Conservation (phyloP, 2,888 invertebrate species). For the Synergus umbraculus region DNA sequence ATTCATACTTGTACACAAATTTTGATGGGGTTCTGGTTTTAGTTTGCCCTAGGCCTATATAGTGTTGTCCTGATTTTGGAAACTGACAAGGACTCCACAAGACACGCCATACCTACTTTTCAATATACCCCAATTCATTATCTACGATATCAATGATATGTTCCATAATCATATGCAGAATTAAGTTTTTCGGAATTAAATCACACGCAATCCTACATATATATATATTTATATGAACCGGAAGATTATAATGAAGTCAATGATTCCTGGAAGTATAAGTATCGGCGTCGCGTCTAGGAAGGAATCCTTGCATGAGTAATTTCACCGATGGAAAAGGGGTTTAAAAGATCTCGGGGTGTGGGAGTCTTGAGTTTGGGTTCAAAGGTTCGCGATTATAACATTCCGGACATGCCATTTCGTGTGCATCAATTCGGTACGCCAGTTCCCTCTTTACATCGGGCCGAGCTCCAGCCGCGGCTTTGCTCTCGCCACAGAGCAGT, state of each 20-base stretch:
- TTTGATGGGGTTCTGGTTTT: no score
- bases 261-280: conserved; percentile 12
- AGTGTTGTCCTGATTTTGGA: no score
- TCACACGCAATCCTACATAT: conserved; percentile 20
- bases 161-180: neutral
- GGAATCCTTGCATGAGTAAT: conserved; percentile 68
- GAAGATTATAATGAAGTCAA: conserved; percentile 20
- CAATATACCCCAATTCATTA: no score
- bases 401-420: conserved; percentile 76
- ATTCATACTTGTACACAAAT: no score
- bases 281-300: neutral
- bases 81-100: no score
- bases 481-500: conserved; percentile 38
- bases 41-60: no score
- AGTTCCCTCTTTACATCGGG: conserved; percentile 72
- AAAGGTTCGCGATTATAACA: conserved; percentile 77
- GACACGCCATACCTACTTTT: no score
- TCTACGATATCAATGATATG: neutral
- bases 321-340: conserved; percentile 70
- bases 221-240: no score
- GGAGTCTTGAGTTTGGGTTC: conserved; percentile 74
- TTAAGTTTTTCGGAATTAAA: neutral
- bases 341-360: conserved; percentile 70
- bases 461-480: conserved; percentile 39
- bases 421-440: conserved; percentile 77